A percentile compares a stretch with the other conserved stretches of the same genome.
Conservation (phyloP, 2,113 vertebrate genomes). For the Cryptoleucopteryx plumbea region DNA sequence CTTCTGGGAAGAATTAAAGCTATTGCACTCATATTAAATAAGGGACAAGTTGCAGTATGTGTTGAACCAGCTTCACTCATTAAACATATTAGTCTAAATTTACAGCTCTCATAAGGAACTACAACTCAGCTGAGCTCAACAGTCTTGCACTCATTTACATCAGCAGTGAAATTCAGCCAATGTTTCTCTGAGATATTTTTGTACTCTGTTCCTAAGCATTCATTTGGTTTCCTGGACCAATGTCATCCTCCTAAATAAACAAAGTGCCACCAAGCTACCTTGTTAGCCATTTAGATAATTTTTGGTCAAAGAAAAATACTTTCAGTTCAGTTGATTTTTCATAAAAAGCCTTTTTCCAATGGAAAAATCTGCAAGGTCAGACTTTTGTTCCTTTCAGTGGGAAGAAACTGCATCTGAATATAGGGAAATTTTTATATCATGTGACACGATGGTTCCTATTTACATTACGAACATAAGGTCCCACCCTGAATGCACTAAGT, state of each 20-base stretch:
- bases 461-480: background rate
- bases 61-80: background rate
- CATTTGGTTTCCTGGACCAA: background rate
- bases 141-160: background rate
- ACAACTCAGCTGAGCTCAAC: background rate
- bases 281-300: background rate
- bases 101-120: background rate
- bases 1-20: background rate
- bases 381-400: conserved; percentile 15
- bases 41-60: background rate
- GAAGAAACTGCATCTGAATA: conserved; percentile 15
- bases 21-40: background rate
- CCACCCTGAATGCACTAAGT: background rate
- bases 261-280: background rate
- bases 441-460: background rate
- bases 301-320: background rate
- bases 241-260: background rate
- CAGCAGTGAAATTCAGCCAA: background rate
- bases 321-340: background rate
- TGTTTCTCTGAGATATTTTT: conserved; percentile 4
- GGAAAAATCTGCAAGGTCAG: background rate
- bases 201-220: background rate
- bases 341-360: background rate
- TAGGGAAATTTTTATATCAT: background rate
- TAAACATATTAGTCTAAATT: conserved; percentile 16